These are phyloP conservation scores for Apostichopus japonicus DNA, from an alignment of 35 echinoderm and acorn worm genomes.

Conservation along the genomic window DNA sequence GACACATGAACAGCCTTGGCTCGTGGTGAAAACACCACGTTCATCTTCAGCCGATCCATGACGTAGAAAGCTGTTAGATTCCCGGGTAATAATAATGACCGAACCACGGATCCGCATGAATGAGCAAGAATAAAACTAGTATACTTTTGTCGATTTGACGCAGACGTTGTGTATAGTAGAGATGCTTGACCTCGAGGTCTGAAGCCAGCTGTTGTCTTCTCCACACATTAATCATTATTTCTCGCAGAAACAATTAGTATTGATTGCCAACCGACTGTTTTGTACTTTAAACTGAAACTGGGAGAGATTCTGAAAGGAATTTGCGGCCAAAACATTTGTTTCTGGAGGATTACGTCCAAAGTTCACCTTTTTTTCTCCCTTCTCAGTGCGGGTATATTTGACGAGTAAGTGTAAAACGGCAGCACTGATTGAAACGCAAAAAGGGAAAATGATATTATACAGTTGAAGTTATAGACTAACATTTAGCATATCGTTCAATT, in stretches of 20 bases:
- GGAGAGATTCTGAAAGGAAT: background rate
- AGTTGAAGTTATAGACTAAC: background rate
- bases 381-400: background rate
- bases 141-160: background rate
- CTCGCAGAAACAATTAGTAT: slow-evolving; percentile 40
- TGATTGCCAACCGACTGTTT: slow-evolving; percentile 13
- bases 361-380: background rate
- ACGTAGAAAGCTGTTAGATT: slow-evolving; percentile 4
- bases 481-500: background rate
- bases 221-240: slow-evolving; percentile 37
- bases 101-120: slow-evolving; percentile 27
- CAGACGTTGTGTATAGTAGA: background rate
- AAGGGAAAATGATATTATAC: background rate
- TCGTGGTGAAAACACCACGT: slow-evolving; percentile 9
- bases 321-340: background rate
- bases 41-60: slow-evolving; percentile 18
- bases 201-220: slow-evolving; percentile 21
- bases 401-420: background rate
- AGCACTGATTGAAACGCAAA: too few species aligned
- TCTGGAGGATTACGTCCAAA: background rate
- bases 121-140: slow-evolving; percentile 31
- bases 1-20: slow-evolving; percentile 8
- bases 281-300: background rate
- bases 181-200: slow-evolving; percentile 23
- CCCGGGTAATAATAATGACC: slow-evolving; percentile 12